Base-by-base conservation (phyloP, 1,140 invertebrate genomes). In the Neodiprion fabricii region DNA sequence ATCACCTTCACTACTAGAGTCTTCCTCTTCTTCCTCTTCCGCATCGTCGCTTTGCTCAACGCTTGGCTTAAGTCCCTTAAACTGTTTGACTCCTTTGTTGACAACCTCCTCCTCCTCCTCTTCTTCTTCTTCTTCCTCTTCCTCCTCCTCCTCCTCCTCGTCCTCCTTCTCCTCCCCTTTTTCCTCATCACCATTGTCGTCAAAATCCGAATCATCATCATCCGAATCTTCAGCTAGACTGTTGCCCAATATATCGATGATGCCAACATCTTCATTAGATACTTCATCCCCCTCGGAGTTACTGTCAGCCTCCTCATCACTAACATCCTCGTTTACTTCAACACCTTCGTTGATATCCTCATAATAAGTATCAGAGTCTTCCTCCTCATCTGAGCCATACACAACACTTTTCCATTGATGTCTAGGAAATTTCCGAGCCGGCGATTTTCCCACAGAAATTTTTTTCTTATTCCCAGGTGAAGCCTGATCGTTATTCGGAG, bases 11-110 rank as follows among this genome's bases (percentile, higher is more conserved):
- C 77, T 75, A n/a, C 78, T 77, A 40, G 77, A 76, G 66, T 80
- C 81, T 14, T 81, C 81, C 12, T 82, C 77, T 1, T 78, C 75
- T 7, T 83, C 81, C 73, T 81, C 81, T 48, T 79, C 79, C 9
- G 76, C 75, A 14, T 79, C 77, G 67, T 76, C 75, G 8, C 79
- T 77, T 0, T 76, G 75, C 0, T 79, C 79, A 14, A 75, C 76
- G 8, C 75, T 40, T 40, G 53, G 53, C 53, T 61, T 61, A 12
- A 61, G 53, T 17, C 53, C 53, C 9, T 61, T 61, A 17, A 61
- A 49, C 17, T 68, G 12, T 11, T 68, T 65, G 0, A 23, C 65
- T 28, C 40, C 78, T 50, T 77, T 72, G 9, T 74, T 72, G 4
- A 71, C 74, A 5, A 75, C 72, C 17, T 72, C 67, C 0, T 77